Evolutionary conservation across 2,888 invertebrate genomes (phyloP).

Genomic region (Dryomyza anilis): DNA sequence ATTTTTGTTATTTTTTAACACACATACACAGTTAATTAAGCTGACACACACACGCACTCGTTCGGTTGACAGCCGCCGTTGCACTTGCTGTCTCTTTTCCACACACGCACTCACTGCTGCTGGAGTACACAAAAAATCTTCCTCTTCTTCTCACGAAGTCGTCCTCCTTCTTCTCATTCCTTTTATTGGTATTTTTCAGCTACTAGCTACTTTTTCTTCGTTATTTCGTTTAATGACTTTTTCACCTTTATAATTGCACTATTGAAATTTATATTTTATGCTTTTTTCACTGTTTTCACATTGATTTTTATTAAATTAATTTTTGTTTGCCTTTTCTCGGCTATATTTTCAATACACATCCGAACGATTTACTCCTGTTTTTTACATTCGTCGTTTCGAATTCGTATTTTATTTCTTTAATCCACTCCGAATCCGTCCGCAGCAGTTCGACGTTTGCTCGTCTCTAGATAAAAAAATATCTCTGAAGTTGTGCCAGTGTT

Average conservation of each 20-base stretch:
- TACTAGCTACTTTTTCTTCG: constrained; percentile 22
- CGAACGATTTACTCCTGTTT: constrained; percentile 1
- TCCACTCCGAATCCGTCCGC: background rate
- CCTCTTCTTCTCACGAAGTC: constrained; percentile 35
- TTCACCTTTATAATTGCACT: constrained; percentile 40
- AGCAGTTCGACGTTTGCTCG: constrained; percentile 8
- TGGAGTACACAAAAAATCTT: constrained; percentile 35
- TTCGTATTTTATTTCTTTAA: constrained; percentile 2
- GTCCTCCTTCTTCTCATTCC: constrained; percentile 19
- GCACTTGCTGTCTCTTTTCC: constrained; percentile 20
- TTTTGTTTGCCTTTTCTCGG: background rate
- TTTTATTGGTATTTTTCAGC: constrained; percentile 13
- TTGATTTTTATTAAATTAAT: constrained; percentile 8
- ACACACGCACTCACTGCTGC: constrained; percentile 7
- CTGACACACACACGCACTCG: background rate
- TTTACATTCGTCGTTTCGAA: background rate
- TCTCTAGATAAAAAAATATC: constrained; percentile 3
- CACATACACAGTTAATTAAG: constrained; percentile 5
- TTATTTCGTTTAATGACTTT: constrained; percentile 44
- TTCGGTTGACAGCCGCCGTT: constrained; percentile 20
- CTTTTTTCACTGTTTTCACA: constrained; percentile 16
- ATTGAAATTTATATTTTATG: constrained; percentile 16
- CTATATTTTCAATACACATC: background rate
- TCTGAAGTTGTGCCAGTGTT: background rate
- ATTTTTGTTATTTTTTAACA: constrained; percentile 1